Evolutionary conservation across 2,797 vertebrate species (phyloP).

Genomic region (Oreochromis grahami): DNA sequence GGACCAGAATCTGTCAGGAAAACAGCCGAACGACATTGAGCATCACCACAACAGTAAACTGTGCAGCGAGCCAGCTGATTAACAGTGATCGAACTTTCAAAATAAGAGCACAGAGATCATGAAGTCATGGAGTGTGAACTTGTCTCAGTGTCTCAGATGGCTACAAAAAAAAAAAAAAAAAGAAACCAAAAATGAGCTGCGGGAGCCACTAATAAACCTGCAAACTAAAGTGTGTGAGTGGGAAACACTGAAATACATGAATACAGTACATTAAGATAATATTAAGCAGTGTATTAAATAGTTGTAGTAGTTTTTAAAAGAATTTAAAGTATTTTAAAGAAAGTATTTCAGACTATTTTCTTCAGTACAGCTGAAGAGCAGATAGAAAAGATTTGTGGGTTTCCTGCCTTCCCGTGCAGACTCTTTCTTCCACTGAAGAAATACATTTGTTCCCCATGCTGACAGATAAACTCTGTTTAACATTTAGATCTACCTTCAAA

Average conservation of each 20-base stretch:
- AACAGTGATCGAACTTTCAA: background rate
- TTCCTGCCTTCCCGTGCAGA: background rate
- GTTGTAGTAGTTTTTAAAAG: background rate
- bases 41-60: too few relatives aligned
- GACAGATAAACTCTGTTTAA: background rate
- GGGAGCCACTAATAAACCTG: background rate
- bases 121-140: background rate
- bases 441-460: background rate
- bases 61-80: too few relatives aligned
- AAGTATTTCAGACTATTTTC: accelerated
- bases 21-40: too few relatives aligned
- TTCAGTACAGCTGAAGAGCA: background rate
- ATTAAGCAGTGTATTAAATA: background rate
- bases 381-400: background rate
- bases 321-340: background rate
- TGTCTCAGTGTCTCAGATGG: background rate
- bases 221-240: accelerated
- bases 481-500: background rate
- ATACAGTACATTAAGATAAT: accelerated
- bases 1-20: too few relatives aligned
- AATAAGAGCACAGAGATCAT: background rate
- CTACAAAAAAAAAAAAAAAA: too few relatives aligned
- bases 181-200: background rate
- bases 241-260: accelerated
- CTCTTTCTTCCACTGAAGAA: background rate